phyloP scores from a whole-genome alignment of 2,888 invertebrate species.

The Steromphala cineraria region DNA sequence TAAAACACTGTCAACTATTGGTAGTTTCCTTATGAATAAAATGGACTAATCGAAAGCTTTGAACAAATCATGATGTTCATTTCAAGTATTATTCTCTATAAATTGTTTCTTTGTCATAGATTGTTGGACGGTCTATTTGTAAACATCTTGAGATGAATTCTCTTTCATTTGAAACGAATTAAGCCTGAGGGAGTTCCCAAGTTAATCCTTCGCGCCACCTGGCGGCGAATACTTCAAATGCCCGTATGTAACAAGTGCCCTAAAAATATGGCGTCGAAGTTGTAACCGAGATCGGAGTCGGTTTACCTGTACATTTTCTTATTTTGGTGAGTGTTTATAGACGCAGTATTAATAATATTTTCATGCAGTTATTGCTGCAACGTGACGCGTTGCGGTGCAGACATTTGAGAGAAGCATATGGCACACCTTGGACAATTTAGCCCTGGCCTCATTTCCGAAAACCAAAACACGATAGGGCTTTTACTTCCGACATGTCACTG shows the following conservation, averaged over 20 bases:
- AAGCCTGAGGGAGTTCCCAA: constrained; percentile 9
- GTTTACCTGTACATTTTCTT: not conserved
- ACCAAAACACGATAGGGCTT: not conserved
- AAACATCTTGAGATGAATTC: not conserved
- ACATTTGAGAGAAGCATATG: too few species aligned
- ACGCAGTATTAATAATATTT: too few species aligned
- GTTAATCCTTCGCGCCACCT: constrained; percentile 23
- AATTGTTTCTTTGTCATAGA: too few species aligned
- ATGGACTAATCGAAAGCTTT: too few species aligned
- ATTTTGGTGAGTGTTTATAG: not conserved
- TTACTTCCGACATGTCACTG: not conserved
- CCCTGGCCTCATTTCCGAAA: constrained; percentile 1
- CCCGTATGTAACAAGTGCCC: constrained; percentile 29
- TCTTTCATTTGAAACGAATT: too few species aligned
- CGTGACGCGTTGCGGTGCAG: not conserved
- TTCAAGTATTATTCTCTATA: too few species aligned
- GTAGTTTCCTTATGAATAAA: too few species aligned
- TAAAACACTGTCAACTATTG: too few species aligned
- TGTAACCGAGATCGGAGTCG: not conserved
- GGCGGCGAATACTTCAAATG: constrained; percentile 18
- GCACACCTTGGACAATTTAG: not conserved
- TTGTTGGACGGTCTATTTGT: not conserved
- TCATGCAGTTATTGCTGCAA: not conserved
- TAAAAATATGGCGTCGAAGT: constrained; percentile 22
- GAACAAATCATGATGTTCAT: too few species aligned